Evolutionary conservation across 2,888 invertebrate species (phyloP), one percentile per base, ranked within the genome.

Genomic region (Artemia sp.): DNA sequence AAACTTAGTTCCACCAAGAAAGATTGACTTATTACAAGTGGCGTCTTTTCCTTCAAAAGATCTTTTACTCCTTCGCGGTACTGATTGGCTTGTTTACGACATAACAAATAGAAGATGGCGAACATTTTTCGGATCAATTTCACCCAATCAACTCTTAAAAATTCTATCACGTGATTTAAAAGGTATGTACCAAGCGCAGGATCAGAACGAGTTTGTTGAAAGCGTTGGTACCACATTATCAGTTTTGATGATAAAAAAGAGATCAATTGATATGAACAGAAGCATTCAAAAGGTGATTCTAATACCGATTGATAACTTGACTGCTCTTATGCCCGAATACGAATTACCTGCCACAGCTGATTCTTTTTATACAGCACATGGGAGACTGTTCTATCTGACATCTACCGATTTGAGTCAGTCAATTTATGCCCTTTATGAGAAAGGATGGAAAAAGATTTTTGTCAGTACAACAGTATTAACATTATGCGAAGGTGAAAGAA

Each of bases 391-490:
- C 64, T 58, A 58, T 24, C 64, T 58, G 24, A 19, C 64, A n/a
- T 58, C 64, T 19, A 58, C n/a, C 24, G 64, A 58, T 19, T 19
- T 19, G 24, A 24, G n/a, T 11, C 64, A 58, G 11, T 58, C 64
- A 19, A 58, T 58, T 19, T 58, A 58, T 24, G 64, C 64, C 64
- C 64, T 58, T 58, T 58, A 58, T 24, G 64, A 58, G 64, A 58
- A 58, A 58, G 64, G 64, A 2, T 58, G 64, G 64, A 58, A 58
- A 24, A 58, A 58, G 11, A 58, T 58, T 19, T 58, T 58, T 58
- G 64, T 58, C n/a, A 58, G 64, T 9, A 58, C 64, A 58, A 58
- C 64, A 58, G 64, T 58, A 8, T 24, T 58, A 58, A 58, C 64
- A 58, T 24, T 58, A 24, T 58, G 64, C 24, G 64, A 58, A 24